Evolutionary conservation across 2,113 vertebrate genomes (phyloP).

Genomic region (Hystrix brachyura): DNA sequence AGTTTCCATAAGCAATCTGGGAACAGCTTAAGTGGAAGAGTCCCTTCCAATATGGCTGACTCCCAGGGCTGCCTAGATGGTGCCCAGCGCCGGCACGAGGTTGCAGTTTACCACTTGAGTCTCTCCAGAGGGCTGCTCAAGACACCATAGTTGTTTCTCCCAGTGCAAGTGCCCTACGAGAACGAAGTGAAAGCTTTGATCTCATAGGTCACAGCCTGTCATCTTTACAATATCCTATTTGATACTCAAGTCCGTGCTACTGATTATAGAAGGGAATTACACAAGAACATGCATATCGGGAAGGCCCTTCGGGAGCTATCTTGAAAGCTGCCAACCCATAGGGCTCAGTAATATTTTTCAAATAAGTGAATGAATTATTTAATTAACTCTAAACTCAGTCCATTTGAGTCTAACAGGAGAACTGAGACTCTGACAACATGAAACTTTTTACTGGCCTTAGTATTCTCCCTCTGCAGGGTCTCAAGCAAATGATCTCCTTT

Average conservation of each 20-base stretch:
- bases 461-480: neutral
- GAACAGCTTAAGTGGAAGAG: neutral
- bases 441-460: neutral
- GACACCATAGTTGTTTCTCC: no score
- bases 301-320: neutral
- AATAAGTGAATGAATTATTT: slow-evolving; percentile 8
- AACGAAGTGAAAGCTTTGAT: neutral
- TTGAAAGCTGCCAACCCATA: neutral
- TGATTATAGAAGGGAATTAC: neutral
- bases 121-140: neutral
- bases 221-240: neutral
- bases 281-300: neutral
- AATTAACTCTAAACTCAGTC: neutral
- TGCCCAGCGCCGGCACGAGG: neutral
- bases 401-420: neutral
- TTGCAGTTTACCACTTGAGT: neutral
- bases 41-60: neutral
- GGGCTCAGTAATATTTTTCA: neutral
- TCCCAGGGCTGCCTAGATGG: fast-evolving
- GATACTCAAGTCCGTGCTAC: neutral
- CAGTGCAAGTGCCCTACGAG: neutral
- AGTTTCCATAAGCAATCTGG: neutral
- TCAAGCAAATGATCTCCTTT: neutral
- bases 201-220: neutral
- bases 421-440: neutral